Evolutionary conservation across 2,113 vertebrate species (phyloP).

Genomic region (Platycercus adscitus): DNA sequence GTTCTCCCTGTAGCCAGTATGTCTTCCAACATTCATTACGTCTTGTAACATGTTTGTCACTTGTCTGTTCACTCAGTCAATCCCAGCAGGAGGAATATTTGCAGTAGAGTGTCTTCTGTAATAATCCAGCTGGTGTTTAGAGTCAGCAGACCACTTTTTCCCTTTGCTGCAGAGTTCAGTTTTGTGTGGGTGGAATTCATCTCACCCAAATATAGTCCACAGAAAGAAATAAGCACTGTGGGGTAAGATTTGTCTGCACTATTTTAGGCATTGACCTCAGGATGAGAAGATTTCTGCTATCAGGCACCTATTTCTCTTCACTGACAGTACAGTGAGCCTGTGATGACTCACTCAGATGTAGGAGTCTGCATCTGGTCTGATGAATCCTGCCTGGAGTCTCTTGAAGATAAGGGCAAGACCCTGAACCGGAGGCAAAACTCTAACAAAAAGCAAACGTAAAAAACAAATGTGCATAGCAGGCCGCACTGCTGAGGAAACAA

Average conservation of each 20-base stretch:
- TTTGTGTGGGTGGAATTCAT: neutral
- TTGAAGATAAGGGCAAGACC: constrained; percentile 5
- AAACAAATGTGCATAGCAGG: neutral
- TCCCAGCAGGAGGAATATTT: constrained; percentile 25
- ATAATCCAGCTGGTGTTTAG: neutral
- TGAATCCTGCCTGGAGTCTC: neutral
- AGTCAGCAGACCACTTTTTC: neutral
- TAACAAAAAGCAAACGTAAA: neutral
- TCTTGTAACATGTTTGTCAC: neutral
- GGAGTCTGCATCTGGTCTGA: constrained; percentile 20
- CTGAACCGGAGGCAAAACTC: neutral
- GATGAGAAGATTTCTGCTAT: constrained; percentile 10
- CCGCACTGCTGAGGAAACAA: neutral
- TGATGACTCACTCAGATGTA: constrained; percentile 41
- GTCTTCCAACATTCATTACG: neutral
- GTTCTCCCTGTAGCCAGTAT: neutral
- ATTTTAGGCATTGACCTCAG: constrained; percentile 45
- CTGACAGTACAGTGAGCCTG: neutral
- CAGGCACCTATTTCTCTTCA: constrained; percentile 22
- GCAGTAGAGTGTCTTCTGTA: neutral
- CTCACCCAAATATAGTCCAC: constrained; percentile 37
- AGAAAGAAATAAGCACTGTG: neutral
- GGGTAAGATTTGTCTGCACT: neutral
- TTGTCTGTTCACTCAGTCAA: neutral
- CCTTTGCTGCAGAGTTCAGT: neutral